Base-by-base conservation (phyloP, 2,113 vertebrate genomes). In the Chloroceryle aenea region DNA sequence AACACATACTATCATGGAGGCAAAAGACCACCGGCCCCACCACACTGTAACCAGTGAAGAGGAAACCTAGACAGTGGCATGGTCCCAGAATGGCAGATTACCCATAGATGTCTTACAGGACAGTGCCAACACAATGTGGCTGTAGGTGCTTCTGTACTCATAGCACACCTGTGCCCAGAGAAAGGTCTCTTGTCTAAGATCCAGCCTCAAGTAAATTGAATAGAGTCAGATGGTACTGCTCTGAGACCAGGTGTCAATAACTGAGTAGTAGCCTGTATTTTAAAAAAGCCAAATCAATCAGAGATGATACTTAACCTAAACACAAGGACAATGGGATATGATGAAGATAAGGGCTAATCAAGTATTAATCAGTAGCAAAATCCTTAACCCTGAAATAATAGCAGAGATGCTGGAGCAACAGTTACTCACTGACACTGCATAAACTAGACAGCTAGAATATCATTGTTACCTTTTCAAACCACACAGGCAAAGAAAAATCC, bases 331-430 rank as follows among this genome's bases (percentile, higher is more conserved):
- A 68, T 64, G 27, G 77, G 48, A 29, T 42, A 1, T 64, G 69
- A 93, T 66, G 81, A 87, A 82, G 36, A 79, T 62, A 87, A 87
- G 66, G 43, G 32, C 32, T 89, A 92, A 93, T 95, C 64, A 71
- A 62, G 45, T 36, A 40, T 59, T 89, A 69, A 95, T 87, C 74
- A 93, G 71, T 1, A 36, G 71, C 66, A 85, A 89, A 92, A 91
- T 69, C 74, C 32, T 6, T 62, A 82, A 84, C 30, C 40, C 84
- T 62, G 61, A 42, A 77, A 61, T 75, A 89, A 77, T 2, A 71
- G 30, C 1, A 42, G 26, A 77, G 22, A 12, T 50, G 23, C 17
- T 69, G 68, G 61, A 68, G 45, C 26, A 81, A 61, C 8, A 78
- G 47, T 68, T 83, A 12, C 17, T 81, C 9, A 7, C 4, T 53